Evolutionary conservation across 2,888 invertebrate species (phyloP), one percentile per base, ranked within the genome.

Genomic region (Ectemnius lituratus): DNA sequence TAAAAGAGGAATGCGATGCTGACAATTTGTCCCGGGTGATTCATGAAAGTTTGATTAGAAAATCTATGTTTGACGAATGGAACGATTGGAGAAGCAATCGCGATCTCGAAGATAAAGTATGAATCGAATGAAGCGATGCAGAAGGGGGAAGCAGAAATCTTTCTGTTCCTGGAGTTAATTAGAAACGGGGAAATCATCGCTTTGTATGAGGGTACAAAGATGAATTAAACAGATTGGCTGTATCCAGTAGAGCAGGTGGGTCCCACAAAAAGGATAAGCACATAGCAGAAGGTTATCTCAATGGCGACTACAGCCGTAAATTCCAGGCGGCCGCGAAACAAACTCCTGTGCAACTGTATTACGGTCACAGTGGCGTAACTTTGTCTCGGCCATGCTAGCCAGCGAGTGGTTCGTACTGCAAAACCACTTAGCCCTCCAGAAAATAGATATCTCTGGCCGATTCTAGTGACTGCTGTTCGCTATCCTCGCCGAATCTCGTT

Each of bases 241-340:
- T 23, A 61, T 20, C 14, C 49, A 57, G 65, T 28, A 14, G 67
- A 57, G 75, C 75, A 70, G 73, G 69, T 73, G 75, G 47, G 49
- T 52, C 62, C 62, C 64, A 61, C 37, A 6, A 37, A 70, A 61
- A 73, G 71, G 77, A 81, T 75, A 81, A 82, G 80, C 83, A 79
- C 82, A 80, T 81, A 76, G 70, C 77, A 57, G 68, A 4, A 23
- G 68, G 80, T 83, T 85, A 85, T 85, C 81, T 76, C 71, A 66
- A 74, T 74, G 71, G 76, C 75, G 69, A 73, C 83, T 78, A 77
- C 52, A 52, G 5, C 75, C 79, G 76, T 83, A 81, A 79, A 84
- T 83, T 85, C 37, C 37, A 11, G 8, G 37, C 11, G 37, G 37
- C 37, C 37, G 52, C 52, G 16, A 16, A 62, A 62, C 28, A 68